Conservation (phyloP, 30 jellyfish, hydroid and myxozoan species). For the Calvadosia cruxmelitensis region DNA sequence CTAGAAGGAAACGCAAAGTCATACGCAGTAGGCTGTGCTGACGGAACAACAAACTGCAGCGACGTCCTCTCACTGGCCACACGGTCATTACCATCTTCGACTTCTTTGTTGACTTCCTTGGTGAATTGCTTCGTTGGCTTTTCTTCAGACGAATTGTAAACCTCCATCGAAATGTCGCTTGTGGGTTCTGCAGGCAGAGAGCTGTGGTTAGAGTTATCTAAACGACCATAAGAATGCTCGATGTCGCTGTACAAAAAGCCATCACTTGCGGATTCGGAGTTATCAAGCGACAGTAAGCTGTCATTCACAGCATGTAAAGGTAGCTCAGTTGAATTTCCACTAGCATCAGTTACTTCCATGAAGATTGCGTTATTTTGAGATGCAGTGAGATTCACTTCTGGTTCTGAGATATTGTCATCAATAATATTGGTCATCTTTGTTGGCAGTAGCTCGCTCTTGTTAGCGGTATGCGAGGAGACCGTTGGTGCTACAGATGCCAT, state of each 20-base stretch:
- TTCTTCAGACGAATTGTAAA: neutral
- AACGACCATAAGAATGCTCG: neutral
- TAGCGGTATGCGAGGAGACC: too few relatives aligned
- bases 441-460: too few relatives aligned
- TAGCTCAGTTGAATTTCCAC: neutral
- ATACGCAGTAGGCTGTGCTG: constrained; percentile 14
- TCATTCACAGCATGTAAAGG: neutral
- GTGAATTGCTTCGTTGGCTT: neutral
- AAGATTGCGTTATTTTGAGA: neutral
- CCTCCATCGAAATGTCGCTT: neutral
- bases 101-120: too few relatives aligned
- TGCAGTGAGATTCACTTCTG: too few relatives aligned
- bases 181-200: too few relatives aligned
- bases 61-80: constrained; percentile 4
- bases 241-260: neutral
- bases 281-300: too few relatives aligned
- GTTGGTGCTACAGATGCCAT: too few relatives aligned
- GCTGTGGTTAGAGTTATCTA: neutral
- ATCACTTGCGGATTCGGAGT: too few relatives aligned
- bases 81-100: neutral
- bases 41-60: constrained; percentile 2
- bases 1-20: too few relatives aligned
- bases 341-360: neutral
- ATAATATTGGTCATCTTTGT: too few relatives aligned
- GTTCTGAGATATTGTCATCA: too few relatives aligned